Percentiles rank a stretch among this genome's conserved stretches.
phyloP scores from a whole-genome alignment of 2,113 vertebrate genomes.

The Laticauda colubrina region DNA sequence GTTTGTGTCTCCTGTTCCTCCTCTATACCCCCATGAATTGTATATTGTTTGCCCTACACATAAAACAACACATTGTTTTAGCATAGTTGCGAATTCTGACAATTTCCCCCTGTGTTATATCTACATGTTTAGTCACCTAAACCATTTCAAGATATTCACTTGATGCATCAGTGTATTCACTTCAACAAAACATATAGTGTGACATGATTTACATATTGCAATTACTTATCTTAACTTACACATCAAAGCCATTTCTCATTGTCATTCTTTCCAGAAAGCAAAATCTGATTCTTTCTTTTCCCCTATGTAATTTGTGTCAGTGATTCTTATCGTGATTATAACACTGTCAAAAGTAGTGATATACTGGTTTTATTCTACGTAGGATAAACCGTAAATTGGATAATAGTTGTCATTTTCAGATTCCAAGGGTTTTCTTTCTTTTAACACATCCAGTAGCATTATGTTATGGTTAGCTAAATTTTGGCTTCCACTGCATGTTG shows the following conservation, averaged over 20 bases:
- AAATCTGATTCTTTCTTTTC: conserved; percentile 28
- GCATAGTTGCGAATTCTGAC: not conserved
- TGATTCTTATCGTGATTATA: conserved; percentile 72
- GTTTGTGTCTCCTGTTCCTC: not conserved
- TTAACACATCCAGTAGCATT: conserved; percentile 60
- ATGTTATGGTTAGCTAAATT: conserved; percentile 57
- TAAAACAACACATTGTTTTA: not conserved
- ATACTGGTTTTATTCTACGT: conserved; percentile 74
- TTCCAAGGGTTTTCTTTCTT: conserved; percentile 68
- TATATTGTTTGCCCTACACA: too few relatives aligned
- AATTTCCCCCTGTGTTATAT: not conserved
- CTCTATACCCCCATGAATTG: not conserved
- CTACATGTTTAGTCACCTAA: not conserved
- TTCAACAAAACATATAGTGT: not conserved
- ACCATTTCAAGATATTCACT: not conserved
- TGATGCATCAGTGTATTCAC: not conserved
- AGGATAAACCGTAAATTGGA: conserved; percentile 78
- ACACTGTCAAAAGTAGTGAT: conserved; percentile 58
- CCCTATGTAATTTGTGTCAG: conserved; percentile 44
- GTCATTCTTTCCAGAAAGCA: conserved; percentile 55
- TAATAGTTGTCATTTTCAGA: conserved; percentile 77
- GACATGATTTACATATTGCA: conserved; percentile 51
- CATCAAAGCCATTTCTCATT: conserved; percentile 72
- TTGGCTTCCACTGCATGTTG: conserved; percentile 41
- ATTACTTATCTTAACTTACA: conserved; percentile 50